Conservation (phyloP, 2,113 vertebrate genomes). For the Varanus salvator region DNA sequence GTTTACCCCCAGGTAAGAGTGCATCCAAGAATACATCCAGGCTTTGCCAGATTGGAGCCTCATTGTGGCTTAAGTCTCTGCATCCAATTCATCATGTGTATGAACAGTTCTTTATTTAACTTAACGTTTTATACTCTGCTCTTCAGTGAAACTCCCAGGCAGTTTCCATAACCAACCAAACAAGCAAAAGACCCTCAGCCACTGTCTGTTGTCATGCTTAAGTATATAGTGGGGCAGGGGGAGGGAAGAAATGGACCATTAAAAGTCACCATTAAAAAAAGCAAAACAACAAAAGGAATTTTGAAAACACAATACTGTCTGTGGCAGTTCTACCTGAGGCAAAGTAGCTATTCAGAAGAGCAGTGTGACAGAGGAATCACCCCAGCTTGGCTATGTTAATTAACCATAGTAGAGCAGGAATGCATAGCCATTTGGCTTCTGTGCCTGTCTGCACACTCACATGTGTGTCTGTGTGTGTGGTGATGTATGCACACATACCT, state of each 20-base stretch:
- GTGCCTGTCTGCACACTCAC: too few relatives aligned
- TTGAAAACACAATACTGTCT: background rate
- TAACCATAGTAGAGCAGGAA: background rate
- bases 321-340: background rate
- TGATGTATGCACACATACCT: background rate
- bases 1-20: too few relatives aligned
- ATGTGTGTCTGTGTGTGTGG: too few relatives aligned
- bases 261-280: background rate
- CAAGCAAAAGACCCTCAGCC: too few relatives aligned
- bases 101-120: background rate
- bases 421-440: background rate
- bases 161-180: background rate
- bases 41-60: background rate
- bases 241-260: background rate
- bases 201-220: background rate
- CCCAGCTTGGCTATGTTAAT: background rate
- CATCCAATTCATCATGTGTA: background rate
- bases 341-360: background rate
- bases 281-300: background rate
- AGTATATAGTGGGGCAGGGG: background rate
- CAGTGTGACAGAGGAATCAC: background rate
- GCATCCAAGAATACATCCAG: too few relatives aligned
- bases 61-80: background rate
- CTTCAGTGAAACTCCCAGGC: background rate
- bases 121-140: background rate